phyloP scores from a whole-genome alignment of 2,888 invertebrate species.

The Lumbricus terrestris region DNA sequence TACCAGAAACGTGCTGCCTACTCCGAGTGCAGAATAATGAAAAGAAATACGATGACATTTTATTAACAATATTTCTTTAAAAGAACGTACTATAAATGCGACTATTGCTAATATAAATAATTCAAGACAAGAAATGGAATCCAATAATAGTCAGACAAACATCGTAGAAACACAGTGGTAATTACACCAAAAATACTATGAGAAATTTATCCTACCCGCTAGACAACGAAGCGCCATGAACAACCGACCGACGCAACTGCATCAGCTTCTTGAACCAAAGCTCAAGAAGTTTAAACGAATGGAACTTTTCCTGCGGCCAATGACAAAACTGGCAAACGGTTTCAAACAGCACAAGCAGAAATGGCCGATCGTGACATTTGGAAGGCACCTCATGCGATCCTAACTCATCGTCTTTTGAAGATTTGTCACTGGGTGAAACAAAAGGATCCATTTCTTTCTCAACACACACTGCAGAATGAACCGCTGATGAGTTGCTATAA shows the following conservation, averaged over 20 bases:
- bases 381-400: neutral
- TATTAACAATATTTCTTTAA: no score
- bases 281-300: conserved; percentile 23
- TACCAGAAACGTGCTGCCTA: no score
- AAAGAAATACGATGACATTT: no score
- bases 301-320: conserved; percentile 7
- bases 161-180: neutral
- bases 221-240: neutral
- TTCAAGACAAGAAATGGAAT: no score
- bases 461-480: neutral
- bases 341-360: neutral
- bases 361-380: neutral
- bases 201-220: neutral
- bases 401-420: neutral
- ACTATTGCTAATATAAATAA: no score
- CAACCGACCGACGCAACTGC: conserved; percentile 3
- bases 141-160: neutral
- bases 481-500: neutral
- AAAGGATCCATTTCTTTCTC: neutral
- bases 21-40: no score
- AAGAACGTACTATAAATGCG: no score
- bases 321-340: neutral
- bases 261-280: conserved; percentile 11
- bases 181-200: neutral
- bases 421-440: neutral